These are phyloP conservation scores for Cinclus cinclus DNA, from an alignment of 2,113 vertebrate genomes.

Conservation along the genomic window DNA sequence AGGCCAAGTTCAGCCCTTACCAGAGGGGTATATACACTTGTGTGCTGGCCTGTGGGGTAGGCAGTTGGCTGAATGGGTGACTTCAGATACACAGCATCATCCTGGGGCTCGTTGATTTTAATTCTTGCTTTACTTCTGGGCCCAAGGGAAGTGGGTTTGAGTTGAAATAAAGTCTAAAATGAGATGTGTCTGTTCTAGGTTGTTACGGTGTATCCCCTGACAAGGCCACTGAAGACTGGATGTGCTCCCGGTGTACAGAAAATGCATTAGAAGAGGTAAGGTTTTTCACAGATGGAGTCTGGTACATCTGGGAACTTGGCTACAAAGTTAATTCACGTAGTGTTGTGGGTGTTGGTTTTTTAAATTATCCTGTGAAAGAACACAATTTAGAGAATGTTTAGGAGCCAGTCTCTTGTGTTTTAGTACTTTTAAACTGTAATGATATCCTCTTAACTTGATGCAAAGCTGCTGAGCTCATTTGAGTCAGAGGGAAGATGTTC, in stretches of 20 bases:
- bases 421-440: neutral
- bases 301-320: neutral
- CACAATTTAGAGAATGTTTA: neutral
- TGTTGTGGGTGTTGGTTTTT: neutral
- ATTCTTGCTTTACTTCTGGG: neutral
- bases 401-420: neutral
- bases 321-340: neutral
- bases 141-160: neutral
- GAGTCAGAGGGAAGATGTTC: neutral
- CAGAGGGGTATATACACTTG: neutral
- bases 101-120: rapidly evolving
- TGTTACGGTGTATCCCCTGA: slow-evolving; percentile 90
- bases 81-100: neutral
- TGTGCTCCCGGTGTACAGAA: slow-evolving; percentile 90
- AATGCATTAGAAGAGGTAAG: slow-evolving; percentile 89
- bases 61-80: neutral
- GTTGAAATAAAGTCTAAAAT: neutral
- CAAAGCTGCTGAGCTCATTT: neutral
- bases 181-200: slow-evolving; percentile 70
- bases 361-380: neutral
- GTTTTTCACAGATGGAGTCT: neutral
- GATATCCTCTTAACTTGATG: neutral
- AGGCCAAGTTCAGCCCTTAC: neutral
- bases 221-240: slow-evolving; percentile 84
- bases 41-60: neutral